Evolutionary conservation across 2,888 invertebrate species (phyloP), one percentile per base, ranked within the genome.

Genomic region (Neoascia interrupta): DNA sequence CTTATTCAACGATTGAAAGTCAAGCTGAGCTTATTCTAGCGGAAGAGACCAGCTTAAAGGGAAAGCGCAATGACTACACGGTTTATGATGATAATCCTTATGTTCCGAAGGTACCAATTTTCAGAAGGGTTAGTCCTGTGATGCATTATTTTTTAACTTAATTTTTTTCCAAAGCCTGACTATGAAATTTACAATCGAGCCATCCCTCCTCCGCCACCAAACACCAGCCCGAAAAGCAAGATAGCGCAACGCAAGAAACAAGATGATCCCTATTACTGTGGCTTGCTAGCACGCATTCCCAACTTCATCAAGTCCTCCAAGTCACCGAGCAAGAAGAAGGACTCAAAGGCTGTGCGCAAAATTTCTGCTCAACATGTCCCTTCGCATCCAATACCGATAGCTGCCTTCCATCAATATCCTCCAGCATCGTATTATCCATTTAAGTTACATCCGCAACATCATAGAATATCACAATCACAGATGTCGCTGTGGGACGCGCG

Each of bases 251-350:
- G 88, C 16, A 87, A 88, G 49, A 87, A 88, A 60, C 88, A 88
- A 91, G 93, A 93, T 85, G 93, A 93, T 85, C 93, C 93, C 8
- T 93, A 93, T 86, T 93, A 93, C 84, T 93, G 93, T 83, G 93
- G 93, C 34, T 89, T 93, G 58, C 88, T 92, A 82, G 93, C 93
- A 31, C 90, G 93, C 73, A 92, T 93, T 72, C 93, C 93, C 49
- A 93, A 93, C 86, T 93, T 93, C 84, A 92, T 91, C 36, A 92
- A 92, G 85, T 90, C 90, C 84, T 89, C 90, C 6, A 82, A 81
- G 58, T 83, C 84, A 56, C 51, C 68, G 19, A 68, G 43, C 49
- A 84, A 86, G 63, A 87, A 87, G 81, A 84, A 83, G 58, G 87
- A 87, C 58, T 81, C 86, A 2, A 87, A 87, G 83, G 84, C 86